Conservation (phyloP, 2,797 vertebrate genomes). For the Cossypha niveicapilla region DNA sequence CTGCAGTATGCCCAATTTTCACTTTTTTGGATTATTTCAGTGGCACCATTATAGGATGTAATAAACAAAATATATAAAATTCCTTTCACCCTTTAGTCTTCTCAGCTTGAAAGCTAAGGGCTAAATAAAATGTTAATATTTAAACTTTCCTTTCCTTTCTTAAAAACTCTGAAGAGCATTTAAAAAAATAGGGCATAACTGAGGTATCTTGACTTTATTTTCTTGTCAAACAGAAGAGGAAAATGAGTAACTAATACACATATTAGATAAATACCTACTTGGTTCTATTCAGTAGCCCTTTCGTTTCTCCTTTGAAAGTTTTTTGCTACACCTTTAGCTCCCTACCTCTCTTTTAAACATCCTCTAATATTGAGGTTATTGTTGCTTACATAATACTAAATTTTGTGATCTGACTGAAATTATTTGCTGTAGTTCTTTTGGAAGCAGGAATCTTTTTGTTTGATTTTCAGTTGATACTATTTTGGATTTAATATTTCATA, state of each 20-base stretch:
- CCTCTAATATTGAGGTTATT: background rate
- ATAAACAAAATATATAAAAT: background rate
- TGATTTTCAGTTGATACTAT: background rate
- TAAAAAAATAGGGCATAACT: fast-evolving
- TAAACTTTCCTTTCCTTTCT: background rate
- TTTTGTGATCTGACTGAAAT: background rate
- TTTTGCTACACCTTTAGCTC: background rate
- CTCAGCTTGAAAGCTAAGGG: background rate
- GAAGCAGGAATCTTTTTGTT: background rate
- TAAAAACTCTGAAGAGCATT: background rate
- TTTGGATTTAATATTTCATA: background rate
- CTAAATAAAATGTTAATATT: background rate
- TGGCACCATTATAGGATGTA: background rate
- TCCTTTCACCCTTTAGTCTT: background rate
- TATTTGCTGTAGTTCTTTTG: background rate
- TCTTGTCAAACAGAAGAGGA: background rate
- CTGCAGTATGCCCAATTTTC: background rate
- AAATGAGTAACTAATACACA: background rate
- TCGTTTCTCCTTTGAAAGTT: background rate
- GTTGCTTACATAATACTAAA: background rate
- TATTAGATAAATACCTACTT: background rate
- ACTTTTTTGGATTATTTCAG: background rate
- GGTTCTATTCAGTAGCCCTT: fast-evolving
- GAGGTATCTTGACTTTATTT: background rate
- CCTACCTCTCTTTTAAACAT: background rate